phyloP scores from a whole-genome alignment of 2,888 invertebrate species.

The Arge pagana region DNA sequence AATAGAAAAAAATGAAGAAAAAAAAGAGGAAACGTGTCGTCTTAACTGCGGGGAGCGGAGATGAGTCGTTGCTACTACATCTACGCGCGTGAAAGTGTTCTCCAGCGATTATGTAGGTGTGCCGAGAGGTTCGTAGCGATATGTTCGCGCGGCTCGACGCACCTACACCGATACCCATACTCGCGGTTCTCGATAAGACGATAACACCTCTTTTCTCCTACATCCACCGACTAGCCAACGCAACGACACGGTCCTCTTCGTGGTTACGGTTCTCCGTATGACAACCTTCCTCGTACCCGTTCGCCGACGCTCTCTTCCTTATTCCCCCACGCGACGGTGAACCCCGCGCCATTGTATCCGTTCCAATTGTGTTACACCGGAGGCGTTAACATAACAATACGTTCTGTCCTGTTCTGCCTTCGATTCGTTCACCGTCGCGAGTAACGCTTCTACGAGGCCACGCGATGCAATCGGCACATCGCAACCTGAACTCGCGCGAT shows the following conservation, averaged over 20 bases:
- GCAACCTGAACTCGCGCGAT: too few relatives aligned
- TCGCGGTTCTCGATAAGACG: constrained; percentile 50
- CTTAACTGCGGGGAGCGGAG: too few relatives aligned
- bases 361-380: constrained; percentile 52
- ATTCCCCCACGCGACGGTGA: constrained; percentile 26
- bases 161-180: too few relatives aligned
- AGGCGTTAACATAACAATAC: constrained; percentile 55
- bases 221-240: constrained; percentile 5
- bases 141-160: too few relatives aligned
- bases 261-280: constrained; percentile 12
- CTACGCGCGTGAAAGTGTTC: too few relatives aligned
- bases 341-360: constrained; percentile 49
- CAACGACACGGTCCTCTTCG: constrained; percentile 14
- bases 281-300: constrained; percentile 17
- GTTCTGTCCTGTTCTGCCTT: constrained; percentile 18
- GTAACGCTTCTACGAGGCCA: background rate
- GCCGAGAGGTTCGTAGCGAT: too few relatives aligned
- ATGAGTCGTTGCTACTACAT: too few relatives aligned
- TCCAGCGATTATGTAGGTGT: too few relatives aligned
- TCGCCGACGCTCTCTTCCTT: constrained; percentile 1
- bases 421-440: constrained; percentile 13
- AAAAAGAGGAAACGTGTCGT: too few relatives aligned
- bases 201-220: constrained; percentile 42
- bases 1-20: too few relatives aligned
- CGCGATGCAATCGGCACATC: too few relatives aligned